Evolutionary conservation across 2,888 invertebrate species (phyloP).

Genomic region (Sialis lutaria): DNA sequence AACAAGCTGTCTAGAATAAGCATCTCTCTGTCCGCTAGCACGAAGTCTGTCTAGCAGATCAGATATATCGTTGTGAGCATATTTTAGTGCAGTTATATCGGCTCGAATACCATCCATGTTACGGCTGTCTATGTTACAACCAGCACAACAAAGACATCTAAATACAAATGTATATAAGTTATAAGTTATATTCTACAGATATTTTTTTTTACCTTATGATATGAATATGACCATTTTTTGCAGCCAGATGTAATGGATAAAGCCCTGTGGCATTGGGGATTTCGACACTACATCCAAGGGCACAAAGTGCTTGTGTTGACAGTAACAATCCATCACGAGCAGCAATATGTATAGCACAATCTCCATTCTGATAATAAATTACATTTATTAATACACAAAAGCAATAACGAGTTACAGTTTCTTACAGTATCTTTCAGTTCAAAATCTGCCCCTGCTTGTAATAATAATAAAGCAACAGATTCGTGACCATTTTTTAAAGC

Average conservation of each 20-base stretch:
- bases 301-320: conserved; percentile 38
- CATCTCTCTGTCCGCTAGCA: conserved; percentile 30
- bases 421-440: conserved; percentile 32
- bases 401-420: conserved; percentile 2
- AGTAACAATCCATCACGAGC: conserved; percentile 32
- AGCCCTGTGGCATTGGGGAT: conserved; percentile 39
- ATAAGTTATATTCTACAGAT: neutral
- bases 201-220: conserved; percentile 33
- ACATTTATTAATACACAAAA: neutral
- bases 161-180: conserved; percentile 9
- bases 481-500: conserved; percentile 36
- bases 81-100: conserved; percentile 59
- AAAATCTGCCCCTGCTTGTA: conserved; percentile 40
- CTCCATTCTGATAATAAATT: conserved; percentile 28
- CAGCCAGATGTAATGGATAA: conserved; percentile 52
- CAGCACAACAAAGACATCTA: conserved; percentile 49
- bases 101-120: conserved; percentile 54
- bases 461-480: conserved; percentile 35
- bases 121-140: conserved; percentile 47
- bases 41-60: conserved; percentile 45
- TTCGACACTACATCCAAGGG: conserved; percentile 41
- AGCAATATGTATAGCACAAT: conserved; percentile 41
- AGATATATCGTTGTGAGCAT: conserved; percentile 50
- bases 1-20: conserved; percentile 36
- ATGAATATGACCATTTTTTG: conserved; percentile 51